phyloP scores from a whole-genome alignment of 2,113 vertebrate genomes.

The Forbesichthys papilliferus region DNA sequence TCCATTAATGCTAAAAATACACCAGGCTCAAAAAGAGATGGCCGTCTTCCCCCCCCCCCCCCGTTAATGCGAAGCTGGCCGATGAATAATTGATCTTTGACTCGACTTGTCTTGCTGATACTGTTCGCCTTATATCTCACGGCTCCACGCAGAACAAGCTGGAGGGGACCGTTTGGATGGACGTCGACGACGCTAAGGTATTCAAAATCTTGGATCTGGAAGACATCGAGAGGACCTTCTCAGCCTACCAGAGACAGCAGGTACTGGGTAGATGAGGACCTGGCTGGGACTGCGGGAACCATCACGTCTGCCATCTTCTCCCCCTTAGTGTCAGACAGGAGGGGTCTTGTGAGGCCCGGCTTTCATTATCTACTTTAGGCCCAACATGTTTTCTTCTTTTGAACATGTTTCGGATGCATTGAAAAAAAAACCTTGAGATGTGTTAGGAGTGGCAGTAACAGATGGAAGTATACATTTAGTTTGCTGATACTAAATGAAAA shows the following conservation, averaged over 20 bases:
- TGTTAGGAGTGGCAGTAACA: neutral
- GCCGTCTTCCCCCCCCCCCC: too few relatives aligned
- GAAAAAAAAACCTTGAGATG: neutral
- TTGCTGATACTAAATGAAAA: neutral
- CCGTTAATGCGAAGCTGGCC: too few relatives aligned
- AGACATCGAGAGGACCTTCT: slow-evolving; percentile 96
- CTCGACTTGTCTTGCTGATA: neutral
- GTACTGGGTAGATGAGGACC: slow-evolving; percentile 65
- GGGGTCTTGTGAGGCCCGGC: neutral
- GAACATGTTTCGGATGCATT: neutral
- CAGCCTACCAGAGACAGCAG: slow-evolving; percentile 99
- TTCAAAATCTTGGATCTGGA: slow-evolving; percentile 93
- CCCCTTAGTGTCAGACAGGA: neutral
- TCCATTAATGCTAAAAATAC: too few relatives aligned
- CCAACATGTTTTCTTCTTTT: neutral
- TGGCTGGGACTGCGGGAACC: too few relatives aligned
- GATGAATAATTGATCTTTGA: too few relatives aligned
- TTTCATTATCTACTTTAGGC: slow-evolving; percentile 3
- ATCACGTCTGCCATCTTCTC: neutral
- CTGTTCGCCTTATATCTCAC: neutral
- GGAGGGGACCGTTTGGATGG: slow-evolving; percentile 91
- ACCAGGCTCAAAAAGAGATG: too few relatives aligned
- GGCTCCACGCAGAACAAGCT: slow-evolving; percentile 86
- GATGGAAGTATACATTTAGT: neutral
- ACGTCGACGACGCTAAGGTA: slow-evolving; percentile 89